phyloP scores from a whole-genome alignment of 1,140 invertebrate species.

The Asbolus verrucosus region DNA sequence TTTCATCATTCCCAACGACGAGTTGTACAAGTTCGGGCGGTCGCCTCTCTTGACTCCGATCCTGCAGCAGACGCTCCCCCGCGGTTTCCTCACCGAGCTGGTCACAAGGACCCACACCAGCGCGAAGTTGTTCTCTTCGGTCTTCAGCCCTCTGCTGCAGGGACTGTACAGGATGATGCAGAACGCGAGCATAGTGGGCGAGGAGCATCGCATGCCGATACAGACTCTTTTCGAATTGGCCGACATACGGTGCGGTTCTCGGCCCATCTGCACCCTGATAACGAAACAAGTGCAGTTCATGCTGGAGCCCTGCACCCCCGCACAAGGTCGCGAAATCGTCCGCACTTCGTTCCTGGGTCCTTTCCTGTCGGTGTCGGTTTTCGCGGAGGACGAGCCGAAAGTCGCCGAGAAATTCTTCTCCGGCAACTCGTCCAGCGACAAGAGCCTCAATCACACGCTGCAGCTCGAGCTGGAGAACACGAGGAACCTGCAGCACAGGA shows the following conservation, averaged over 20 bases:
- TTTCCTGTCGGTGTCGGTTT: slow-evolving; percentile 90
- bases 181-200: slow-evolving; percentile 76
- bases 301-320: slow-evolving; percentile 77
- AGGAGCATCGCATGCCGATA: slow-evolving; percentile 75
- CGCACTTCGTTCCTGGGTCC: slow-evolving; percentile 88
- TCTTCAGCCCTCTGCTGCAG: slow-evolving; percentile 80
- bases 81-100: slow-evolving; percentile 77
- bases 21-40: slow-evolving; percentile 19
- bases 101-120: slow-evolving; percentile 71
- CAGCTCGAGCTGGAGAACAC: slow-evolving; percentile 81
- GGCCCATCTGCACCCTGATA: slow-evolving; percentile 85
- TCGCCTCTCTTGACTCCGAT: slow-evolving; percentile 73
- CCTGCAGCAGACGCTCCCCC: slow-evolving; percentile 73
- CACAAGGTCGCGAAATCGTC: slow-evolving; percentile 84
- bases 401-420: slow-evolving; percentile 78
- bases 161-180: slow-evolving; percentile 77
- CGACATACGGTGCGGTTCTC: slow-evolving; percentile 74
- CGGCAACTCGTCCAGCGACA: slow-evolving; percentile 68
- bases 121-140: slow-evolving; percentile 70
- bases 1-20: slow-evolving; percentile 46
- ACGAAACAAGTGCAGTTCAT: slow-evolving; percentile 81
- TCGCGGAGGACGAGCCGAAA: slow-evolving; percentile 91
- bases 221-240: slow-evolving; percentile 76
- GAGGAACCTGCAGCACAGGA: slow-evolving; percentile 79
- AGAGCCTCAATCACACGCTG: slow-evolving; percentile 73